Evolutionary conservation across 1,140 invertebrate species (phyloP), one percentile per base, ranked within the genome.

Genomic region (Condylostylus longicornis): DNA sequence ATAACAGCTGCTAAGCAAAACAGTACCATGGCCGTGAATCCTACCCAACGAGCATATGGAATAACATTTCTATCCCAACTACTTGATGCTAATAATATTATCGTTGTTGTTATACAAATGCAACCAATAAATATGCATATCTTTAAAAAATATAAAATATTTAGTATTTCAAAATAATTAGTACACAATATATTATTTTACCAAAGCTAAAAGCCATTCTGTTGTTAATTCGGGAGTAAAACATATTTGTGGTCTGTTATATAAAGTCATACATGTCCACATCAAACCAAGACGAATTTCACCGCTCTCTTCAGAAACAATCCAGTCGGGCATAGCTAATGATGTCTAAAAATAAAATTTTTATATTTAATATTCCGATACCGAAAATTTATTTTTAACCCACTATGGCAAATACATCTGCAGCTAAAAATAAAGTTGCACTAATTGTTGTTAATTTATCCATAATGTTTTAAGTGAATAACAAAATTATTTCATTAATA

Each of bases 281-380:
- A 95, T 82, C 20, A 96, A 65, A 9, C 90, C 90, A 37, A 95
- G 67, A 50, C 82, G 70, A 13, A 84, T 91, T 48, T 89, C 82
- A 42, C 83, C 84, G 63, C 87, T 88, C 48, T 90, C 82, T 63
- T 91, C 85, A 5, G 88, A 89, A 22, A 91, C 84, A 50, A 95
- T 93, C 90, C 90, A 96, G 62, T 93, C 86, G 25, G 90, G 88
- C 74, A 93, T 82, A 5, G 86, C 80, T 43, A 96, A n/a, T n/a
- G n/a, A n/a, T n/a, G n/a, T n/a, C n/a, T n/a, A n/a, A n/a, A n/a
- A n/a, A n/a, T n/a, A n/a, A n/a, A n/a, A n/a, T n/a, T n/a, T n/a
- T n/a, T n/a, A n/a, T n/a, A n/a, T n/a, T n/a, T n/a, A n/a, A n/a
- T n/a, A n/a, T n/a, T n/a, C n/a, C n/a, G n/a, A n/a, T n/a, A n/a